phyloP scores from a whole-genome alignment of 2,113 vertebrate genomes.

The Oenanthe melanoleuca region DNA sequence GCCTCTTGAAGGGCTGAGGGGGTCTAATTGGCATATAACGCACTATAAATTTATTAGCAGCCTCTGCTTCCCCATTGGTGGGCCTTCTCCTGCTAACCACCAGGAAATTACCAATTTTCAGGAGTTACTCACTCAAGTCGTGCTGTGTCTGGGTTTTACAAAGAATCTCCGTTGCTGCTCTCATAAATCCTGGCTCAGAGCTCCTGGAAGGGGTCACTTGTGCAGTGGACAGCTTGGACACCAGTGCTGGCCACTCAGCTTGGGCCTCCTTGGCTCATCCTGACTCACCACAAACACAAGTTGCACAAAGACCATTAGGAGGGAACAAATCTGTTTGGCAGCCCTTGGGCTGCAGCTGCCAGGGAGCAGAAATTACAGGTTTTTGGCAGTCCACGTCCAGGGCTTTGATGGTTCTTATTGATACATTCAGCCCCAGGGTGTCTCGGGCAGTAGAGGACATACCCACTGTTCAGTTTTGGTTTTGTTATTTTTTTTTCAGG shows the following conservation, averaged over 20 bases:
- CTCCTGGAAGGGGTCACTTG: background rate
- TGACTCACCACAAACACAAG: background rate
- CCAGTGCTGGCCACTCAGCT: background rate
- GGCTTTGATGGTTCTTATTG: slow-evolving; percentile 65
- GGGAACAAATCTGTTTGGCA: background rate
- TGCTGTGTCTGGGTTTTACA: slow-evolving; percentile 11
- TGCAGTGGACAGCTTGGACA: background rate
- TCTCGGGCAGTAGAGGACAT: background rate
- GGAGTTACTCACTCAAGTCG: slow-evolving; percentile 76
- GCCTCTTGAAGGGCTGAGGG: slow-evolving; percentile 53
- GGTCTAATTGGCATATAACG: slow-evolving; percentile 74
- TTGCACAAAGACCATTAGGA: background rate
- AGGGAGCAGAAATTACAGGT: background rate
- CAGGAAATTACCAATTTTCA: slow-evolving; percentile 78
- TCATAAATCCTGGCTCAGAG: slow-evolving; percentile 43
- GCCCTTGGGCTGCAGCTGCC: slow-evolving; percentile 27
- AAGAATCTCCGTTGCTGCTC: background rate
- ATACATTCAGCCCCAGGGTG: slow-evolving; percentile 31
- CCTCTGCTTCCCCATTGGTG: slow-evolving; percentile 58
- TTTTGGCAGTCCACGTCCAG: background rate
- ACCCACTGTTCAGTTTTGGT: background rate
- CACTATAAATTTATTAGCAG: slow-evolving; percentile 77
- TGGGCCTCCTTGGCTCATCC: background rate
- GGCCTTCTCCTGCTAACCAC: slow-evolving; percentile 59
- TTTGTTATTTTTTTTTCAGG: background rate